A percentile compares a stretch with the other conserved stretches of the same genome.
These are phyloP conservation scores for Protula sp. DNA, from an alignment of 2,888 invertebrate species.

Conservation along the genomic window DNA sequence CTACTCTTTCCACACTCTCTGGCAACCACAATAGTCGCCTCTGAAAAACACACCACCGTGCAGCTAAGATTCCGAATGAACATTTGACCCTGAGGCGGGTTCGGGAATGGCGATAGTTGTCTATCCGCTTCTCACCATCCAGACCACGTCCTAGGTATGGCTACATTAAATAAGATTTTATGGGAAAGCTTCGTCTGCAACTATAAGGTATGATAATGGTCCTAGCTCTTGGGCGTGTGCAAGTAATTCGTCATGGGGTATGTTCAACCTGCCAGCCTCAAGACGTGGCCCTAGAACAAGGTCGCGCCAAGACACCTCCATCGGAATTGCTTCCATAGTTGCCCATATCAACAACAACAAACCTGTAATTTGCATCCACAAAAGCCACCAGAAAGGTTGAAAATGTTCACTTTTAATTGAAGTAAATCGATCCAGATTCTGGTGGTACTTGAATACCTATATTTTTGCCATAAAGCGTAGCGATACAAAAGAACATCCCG, in stretches of 20 bases:
- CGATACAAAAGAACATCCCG: too few relatives aligned
- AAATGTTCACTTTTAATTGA: not conserved
- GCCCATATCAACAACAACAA: not conserved
- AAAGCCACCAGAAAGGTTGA: not conserved
- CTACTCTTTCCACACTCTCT: not conserved
- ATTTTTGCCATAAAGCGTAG: too few relatives aligned
- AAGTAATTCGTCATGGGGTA: not conserved
- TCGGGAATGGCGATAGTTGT: not conserved
- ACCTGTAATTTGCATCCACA: not conserved
- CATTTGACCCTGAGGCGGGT: not conserved
- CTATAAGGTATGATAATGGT: not conserved
- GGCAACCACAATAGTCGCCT: not conserved
- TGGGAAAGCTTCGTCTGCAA: constrained; percentile 1
- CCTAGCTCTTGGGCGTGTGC: not conserved
- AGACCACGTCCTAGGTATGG: not conserved
- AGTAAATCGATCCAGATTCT: not conserved
- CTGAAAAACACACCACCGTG: not conserved
- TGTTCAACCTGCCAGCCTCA: not conserved
- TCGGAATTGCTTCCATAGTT: not conserved
- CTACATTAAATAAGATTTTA: not conserved
- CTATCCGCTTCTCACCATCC: not conserved
- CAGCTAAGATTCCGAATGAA: not conserved
- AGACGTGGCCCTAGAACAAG: not conserved
- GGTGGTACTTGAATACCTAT: too few relatives aligned
- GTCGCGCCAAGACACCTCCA: not conserved